Percentiles rank a stretch among this genome's conserved stretches.
These are phyloP conservation scores for Pherbina coryleti DNA, from an alignment of 2,888 invertebrate genomes.

Conservation along the genomic window DNA sequence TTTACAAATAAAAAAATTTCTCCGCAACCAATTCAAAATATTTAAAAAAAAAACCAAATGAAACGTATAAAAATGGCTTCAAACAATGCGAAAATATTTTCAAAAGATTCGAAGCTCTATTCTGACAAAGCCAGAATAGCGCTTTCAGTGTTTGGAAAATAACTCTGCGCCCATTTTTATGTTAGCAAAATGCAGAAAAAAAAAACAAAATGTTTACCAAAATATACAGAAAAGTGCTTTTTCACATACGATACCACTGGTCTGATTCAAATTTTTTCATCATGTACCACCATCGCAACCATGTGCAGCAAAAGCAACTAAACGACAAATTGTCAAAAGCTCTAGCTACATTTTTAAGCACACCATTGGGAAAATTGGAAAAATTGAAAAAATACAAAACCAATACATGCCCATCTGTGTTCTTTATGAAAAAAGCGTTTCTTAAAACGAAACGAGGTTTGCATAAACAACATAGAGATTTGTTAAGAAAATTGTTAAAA, in stretches of 20 bases:
- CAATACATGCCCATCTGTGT: slow-evolving; percentile 39
- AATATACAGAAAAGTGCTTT: slow-evolving; percentile 63
- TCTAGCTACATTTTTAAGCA: neutral
- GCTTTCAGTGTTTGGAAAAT: slow-evolving; percentile 13
- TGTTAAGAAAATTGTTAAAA: slow-evolving; percentile 48
- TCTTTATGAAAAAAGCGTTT: slow-evolving; percentile 51
- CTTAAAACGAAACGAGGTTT: slow-evolving; percentile 48
- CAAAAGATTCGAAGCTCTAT: neutral
- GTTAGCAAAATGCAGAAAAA: slow-evolving; percentile 46
- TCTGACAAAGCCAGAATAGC: neutral
- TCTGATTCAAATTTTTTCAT: slow-evolving; percentile 71
- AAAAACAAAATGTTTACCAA: slow-evolving; percentile 42
- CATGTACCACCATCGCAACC: slow-evolving; percentile 70
- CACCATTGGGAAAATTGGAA: slow-evolving; percentile 7
- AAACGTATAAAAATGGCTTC: neutral
- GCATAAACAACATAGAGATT: slow-evolving; percentile 53
- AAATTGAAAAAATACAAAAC: slow-evolving; percentile 13
- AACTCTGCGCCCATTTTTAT: slow-evolving; percentile 8
- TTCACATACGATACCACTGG: slow-evolving; percentile 71
- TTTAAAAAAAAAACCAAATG: slow-evolving; percentile 22
- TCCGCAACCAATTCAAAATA: slow-evolving; percentile 35
- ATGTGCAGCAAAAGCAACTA: slow-evolving; percentile 55
- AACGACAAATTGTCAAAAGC: slow-evolving; percentile 16
- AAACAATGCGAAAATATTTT: slow-evolving; percentile 5
- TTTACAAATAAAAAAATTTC: slow-evolving; percentile 44